Evolutionary conservation across 1,140 invertebrate species (phyloP), one percentile per base, ranked within the genome.

Genomic region (Drosophila pruinosa): DNA sequence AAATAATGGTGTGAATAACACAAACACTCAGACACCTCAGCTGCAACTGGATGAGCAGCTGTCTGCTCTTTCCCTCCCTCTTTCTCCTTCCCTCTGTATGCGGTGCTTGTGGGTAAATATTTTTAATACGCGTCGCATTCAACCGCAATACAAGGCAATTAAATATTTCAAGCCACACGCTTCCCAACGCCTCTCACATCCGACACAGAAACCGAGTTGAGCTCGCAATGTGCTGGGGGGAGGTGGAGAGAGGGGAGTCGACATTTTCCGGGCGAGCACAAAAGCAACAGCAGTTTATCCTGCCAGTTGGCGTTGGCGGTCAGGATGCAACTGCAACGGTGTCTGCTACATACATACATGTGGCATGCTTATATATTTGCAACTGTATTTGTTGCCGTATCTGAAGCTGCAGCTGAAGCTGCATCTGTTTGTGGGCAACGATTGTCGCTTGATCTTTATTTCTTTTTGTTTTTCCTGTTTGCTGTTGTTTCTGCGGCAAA

Each of bases 91-190:
- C 21, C 2, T 34, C n/a, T 69, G 19, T 72, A 24, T 57, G 22
- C 38, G 45, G 19, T 24, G 48, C 54, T 69, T 86, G 82, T 43
- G 54, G 81, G 72, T 86, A 86, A 86, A 88, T 82, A 88, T 88
- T 88, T 88, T 88, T 88, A 82, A 88, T 82, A 78, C 82, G 82
- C 75, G 78, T 75, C 71, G 75, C 75, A 88, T 72, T 80, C 82
- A 82, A 88, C 82, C 82, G 82, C 82, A 82, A 88, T 88, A 88
- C 82, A 88, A 88, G 82, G 82, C 82, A 88, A 88, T 88, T 88
- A 88, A 88, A 88, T 88, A 88, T 88, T 88, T 88, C 78, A 70
- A 78, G 52, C 70, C 82, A 39, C 56, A 67, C 75, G 39, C 54
- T 34, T 50, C 47, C 45, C 54, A 57, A 65, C 62, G 54, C 63